A percentile compares a stretch with the other conserved stretches of the same genome.
These are phyloP conservation scores for Drosophila leontia DNA, from an alignment of 1,140 invertebrate genomes.

Conservation along the genomic window DNA sequence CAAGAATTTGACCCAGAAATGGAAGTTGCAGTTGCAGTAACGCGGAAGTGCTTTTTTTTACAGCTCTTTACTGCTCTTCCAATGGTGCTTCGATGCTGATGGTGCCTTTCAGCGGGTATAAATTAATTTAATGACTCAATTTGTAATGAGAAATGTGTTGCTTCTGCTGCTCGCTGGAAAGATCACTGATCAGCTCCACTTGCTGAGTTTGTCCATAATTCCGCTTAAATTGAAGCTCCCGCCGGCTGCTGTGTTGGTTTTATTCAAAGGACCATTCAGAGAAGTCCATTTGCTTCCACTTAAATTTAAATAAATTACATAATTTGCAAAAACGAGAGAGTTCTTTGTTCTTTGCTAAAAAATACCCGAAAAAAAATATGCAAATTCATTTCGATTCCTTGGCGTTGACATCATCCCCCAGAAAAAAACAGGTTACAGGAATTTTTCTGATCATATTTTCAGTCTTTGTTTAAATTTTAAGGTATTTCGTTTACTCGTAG, in stretches of 20 bases:
- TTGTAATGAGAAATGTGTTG: constrained; percentile 79
- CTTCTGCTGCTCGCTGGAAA: constrained; percentile 25
- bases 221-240: constrained; percentile 62
- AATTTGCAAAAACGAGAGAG: constrained; percentile 45
- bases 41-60: constrained; percentile 69
- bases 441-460: constrained; percentile 19
- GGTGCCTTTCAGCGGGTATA: constrained; percentile 76
- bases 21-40: constrained; percentile 63
- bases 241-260: constrained; percentile 49
- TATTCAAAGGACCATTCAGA: constrained; percentile 66
- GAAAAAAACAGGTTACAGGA: constrained; percentile 57
- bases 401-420: constrained; percentile 42
- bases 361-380: constrained; percentile 22
- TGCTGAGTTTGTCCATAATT: constrained; percentile 63
- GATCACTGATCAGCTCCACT: constrained; percentile 55
- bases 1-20: constrained; percentile 75
- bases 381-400: constrained; percentile 46
- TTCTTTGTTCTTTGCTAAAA: constrained; percentile 44
- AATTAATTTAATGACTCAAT: constrained; percentile 84
- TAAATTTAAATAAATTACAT: constrained; percentile 72
- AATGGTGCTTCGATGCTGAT: constrained; percentile 19
- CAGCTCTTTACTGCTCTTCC: constrained; percentile 38
- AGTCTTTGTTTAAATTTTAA: constrained; percentile 9
- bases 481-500: too few species aligned
- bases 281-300: constrained; percentile 42